These are phyloP conservation scores for Ostrea edulis DNA, from an alignment of 1,140 invertebrate genomes.

Conservation along the genomic window DNA sequence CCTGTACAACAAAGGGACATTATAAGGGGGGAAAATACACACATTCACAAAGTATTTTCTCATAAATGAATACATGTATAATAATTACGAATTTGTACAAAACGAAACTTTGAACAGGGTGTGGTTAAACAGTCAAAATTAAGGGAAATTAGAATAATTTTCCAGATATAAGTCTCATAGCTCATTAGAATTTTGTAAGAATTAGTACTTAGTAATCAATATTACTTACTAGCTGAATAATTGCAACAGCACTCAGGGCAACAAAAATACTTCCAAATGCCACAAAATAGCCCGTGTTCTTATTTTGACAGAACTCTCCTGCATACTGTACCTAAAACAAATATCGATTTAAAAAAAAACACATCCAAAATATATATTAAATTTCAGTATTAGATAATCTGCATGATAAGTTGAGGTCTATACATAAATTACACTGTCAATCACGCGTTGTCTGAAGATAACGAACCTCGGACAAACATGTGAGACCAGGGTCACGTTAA, in stretches of 20 bases:
- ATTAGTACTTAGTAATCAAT: background rate
- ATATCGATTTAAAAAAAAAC: background rate
- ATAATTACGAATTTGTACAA: too few species aligned
- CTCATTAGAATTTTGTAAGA: background rate
- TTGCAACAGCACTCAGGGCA: constrained; percentile 90
- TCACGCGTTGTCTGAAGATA: too few species aligned
- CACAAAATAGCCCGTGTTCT: constrained; percentile 85
- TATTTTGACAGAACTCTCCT: constrained; percentile 83
- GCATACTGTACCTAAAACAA: constrained; percentile 85
- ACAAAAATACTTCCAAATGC: constrained; percentile 90
- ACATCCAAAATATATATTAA: background rate
- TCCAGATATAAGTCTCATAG: background rate
- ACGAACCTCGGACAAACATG: too few species aligned
- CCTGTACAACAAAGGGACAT: constrained; percentile 57
- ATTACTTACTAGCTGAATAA: constrained; percentile 91
- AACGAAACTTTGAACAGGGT: too few species aligned
- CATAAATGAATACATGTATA: too few species aligned
- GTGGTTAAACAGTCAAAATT: too few species aligned
- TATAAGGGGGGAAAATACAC: background rate
- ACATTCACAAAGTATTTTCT: too few species aligned
- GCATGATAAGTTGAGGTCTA: too few species aligned
- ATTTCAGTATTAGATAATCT: too few species aligned
- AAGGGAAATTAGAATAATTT: too few species aligned
- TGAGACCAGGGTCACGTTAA: too few species aligned
- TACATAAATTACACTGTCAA: too few species aligned